phyloP scores from a whole-genome alignment of 2,888 invertebrate genomes.

The Bruchidius siliquastri region DNA sequence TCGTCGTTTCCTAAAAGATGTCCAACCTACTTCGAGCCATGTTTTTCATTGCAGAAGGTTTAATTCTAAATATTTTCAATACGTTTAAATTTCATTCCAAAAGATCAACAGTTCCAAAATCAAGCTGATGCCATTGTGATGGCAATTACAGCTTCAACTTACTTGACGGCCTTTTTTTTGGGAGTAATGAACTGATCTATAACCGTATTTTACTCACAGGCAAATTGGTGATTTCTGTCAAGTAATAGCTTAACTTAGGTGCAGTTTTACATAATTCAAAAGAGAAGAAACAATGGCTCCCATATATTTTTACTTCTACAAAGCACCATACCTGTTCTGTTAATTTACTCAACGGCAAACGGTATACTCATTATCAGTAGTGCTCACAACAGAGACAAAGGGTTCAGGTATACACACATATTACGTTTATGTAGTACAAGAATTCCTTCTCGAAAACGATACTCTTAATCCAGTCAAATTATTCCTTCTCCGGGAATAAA shows the following conservation, averaged over 20 bases:
- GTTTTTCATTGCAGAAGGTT: too few relatives aligned
- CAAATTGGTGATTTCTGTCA: not conserved
- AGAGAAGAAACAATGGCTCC: not conserved
- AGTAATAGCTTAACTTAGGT: not conserved
- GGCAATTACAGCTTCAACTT: too few relatives aligned
- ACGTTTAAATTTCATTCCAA: too few relatives aligned
- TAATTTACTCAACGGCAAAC: not conserved
- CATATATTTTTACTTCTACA: not conserved
- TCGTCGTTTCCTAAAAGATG: too few relatives aligned
- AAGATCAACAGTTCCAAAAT: too few relatives aligned
- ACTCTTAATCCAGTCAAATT: not conserved
- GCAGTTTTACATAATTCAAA: not conserved
- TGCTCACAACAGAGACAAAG: not conserved
- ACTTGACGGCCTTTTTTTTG: too few relatives aligned
- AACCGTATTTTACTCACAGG: not conserved
- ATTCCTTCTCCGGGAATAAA: not conserved
- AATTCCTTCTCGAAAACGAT: not conserved
- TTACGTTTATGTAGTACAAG: not conserved
- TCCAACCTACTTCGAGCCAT: too few relatives aligned
- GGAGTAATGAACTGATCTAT: not conserved
- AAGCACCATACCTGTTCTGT: not conserved
- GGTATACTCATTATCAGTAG: not conserved
- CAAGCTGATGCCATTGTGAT: too few relatives aligned
- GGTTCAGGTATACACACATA: not conserved
- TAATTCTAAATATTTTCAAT: too few relatives aligned